phyloP scores from a whole-genome alignment of 1,140 invertebrate genomes.

The Drosophila eugracilis region DNA sequence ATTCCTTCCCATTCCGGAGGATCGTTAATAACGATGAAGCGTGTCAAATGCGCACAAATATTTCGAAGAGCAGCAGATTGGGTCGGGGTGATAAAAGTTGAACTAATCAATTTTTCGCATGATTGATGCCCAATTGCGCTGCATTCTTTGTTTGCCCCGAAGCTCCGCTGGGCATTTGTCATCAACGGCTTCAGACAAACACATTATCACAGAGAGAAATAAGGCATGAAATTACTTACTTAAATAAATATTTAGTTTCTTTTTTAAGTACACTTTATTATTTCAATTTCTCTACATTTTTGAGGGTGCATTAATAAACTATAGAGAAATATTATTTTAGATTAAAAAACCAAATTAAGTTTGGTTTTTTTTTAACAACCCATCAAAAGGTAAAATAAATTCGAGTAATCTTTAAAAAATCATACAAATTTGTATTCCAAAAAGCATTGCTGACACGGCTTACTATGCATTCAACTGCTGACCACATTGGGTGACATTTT shows the following conservation, averaged over 20 bases:
- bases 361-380: too few relatives aligned
- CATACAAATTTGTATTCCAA: neutral
- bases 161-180: constrained; percentile 38
- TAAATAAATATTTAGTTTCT: neutral
- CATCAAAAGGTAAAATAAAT: too few relatives aligned
- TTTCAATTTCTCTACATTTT: too few relatives aligned
- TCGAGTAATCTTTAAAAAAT: neutral
- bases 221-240: constrained; percentile 6
- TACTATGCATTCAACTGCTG: neutral
- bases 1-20: neutral
- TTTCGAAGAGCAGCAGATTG: constrained; percentile 19
- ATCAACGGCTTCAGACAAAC: constrained; percentile 20
- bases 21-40: constrained; percentile 71
- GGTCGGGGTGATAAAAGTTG: constrained; percentile 34
- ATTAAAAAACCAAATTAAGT: too few relatives aligned
- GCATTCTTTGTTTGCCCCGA: constrained; percentile 68
- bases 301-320: too few relatives aligned
- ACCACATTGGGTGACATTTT: constrained; percentile 15
- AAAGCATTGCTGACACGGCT: neutral
- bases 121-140: constrained; percentile 80
- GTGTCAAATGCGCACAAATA: constrained; percentile 55
- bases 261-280: too few relatives aligned
- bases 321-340: too few relatives aligned
- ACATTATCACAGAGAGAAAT: constrained; percentile 1
- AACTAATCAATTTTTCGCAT: constrained; percentile 81